These are phyloP conservation scores for Esperia sulphurella DNA, from an alignment of 2,888 invertebrate species.

Conservation along the genomic window DNA sequence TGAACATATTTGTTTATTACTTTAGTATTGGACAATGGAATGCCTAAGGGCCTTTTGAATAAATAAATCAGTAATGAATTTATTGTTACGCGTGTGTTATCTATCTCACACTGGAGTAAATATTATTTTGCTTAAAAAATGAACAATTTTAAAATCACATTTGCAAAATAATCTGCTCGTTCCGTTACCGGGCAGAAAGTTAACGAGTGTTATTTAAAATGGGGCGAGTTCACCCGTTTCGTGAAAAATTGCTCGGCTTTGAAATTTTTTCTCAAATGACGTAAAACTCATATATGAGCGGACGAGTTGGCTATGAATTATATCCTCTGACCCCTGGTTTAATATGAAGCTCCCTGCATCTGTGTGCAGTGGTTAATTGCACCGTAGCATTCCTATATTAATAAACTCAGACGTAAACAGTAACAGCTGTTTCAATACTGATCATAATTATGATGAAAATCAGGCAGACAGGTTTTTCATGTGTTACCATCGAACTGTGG, in stretches of 20 bases:
- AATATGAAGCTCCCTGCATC: conserved; percentile 24
- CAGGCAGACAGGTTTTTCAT: too few relatives aligned
- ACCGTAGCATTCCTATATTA: conserved; percentile 29
- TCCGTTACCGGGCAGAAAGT: conserved; percentile 59
- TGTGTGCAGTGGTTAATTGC: conserved; percentile 47
- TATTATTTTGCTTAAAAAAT: conserved; percentile 21
- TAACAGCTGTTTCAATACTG: too few relatives aligned
- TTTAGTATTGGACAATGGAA: too few relatives aligned
- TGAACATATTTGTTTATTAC: too few relatives aligned
- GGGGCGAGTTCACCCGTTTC: conserved; percentile 38
- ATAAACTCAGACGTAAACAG: too few relatives aligned
- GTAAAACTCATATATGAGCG: conserved; percentile 65
- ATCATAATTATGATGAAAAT: too few relatives aligned
- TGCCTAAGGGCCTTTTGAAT: too few relatives aligned
- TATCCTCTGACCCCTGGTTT: conserved; percentile 7
- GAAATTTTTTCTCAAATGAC: conserved; percentile 66
- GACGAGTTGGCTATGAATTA: conserved; percentile 40
- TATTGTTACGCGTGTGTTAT: background rate
- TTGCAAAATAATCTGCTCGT: conserved; percentile 60
- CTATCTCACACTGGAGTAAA: too few relatives aligned
- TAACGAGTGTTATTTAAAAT: conserved; percentile 74
- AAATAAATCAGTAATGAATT: too few relatives aligned
- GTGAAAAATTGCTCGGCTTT: conserved; percentile 62
- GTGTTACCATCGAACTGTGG: too few relatives aligned
- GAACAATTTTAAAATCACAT: conserved; percentile 61